A percentile compares a stretch with the other conserved stretches of the same genome.
Conservation (phyloP, 2,113 vertebrate genomes). For the Eretmochelys imbricata region DNA sequence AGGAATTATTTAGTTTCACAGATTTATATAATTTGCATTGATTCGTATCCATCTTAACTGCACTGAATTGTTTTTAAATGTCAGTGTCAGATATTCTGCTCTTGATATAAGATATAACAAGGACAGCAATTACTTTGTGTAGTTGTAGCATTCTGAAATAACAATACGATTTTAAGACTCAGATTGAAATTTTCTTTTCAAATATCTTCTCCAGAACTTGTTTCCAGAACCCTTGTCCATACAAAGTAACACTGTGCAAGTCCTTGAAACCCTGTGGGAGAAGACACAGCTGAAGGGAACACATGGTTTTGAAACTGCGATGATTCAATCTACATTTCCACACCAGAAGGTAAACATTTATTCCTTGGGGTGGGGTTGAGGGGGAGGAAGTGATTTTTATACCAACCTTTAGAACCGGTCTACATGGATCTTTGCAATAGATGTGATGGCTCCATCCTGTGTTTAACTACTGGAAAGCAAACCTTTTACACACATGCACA, state of each 20-base stretch:
- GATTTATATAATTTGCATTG: not conserved
- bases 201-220: constrained; percentile 79
- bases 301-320: constrained; percentile 90
- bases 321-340: constrained; percentile 86
- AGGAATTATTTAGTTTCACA: not conserved
- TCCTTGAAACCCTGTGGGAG: constrained; percentile 89
- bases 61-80: not conserved
- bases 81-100: not conserved
- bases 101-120: not conserved
- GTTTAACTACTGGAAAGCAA: not conserved
- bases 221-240: constrained; percentile 85
- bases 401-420: not conserved
- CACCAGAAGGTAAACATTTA: constrained; percentile 86
- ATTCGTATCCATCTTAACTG: accelerated
- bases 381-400: not conserved
- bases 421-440: not conserved
- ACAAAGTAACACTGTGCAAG: constrained; percentile 82
- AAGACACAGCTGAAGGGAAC: constrained; percentile 85
- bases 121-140: accelerated
- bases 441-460: not conserved
- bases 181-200: not conserved
- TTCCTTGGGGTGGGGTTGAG: not conserved
- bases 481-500: not conserved
- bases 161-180: not conserved
- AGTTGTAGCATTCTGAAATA: not conserved